A percentile compares a stretch with the other conserved stretches of the same genome.
Conservation (phyloP, 1,140 invertebrate species). For the Drepana arcuata region DNA sequence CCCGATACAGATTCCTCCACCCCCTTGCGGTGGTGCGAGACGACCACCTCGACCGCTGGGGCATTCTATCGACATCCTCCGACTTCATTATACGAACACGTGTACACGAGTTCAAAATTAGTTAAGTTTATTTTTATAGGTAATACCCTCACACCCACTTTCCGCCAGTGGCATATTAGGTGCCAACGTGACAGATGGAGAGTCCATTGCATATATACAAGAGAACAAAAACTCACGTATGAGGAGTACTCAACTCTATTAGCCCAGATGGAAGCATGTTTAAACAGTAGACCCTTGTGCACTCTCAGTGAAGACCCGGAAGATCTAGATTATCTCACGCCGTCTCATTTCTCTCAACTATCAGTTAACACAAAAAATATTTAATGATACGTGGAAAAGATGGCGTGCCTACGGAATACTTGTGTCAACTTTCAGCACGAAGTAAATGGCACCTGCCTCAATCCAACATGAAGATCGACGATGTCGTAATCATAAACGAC, state of each 20-base stretch:
- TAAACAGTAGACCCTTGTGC: slow-evolving; percentile 16
- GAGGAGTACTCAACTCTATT: slow-evolving; percentile 18
- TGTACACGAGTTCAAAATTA: no score
- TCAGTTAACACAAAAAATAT: slow-evolving; percentile 16
- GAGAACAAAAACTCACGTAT: slow-evolving; percentile 16
- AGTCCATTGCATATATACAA: slow-evolving; percentile 2
- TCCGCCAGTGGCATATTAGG: no score
- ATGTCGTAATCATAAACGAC: slow-evolving; percentile 16
- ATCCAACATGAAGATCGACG: slow-evolving; percentile 2
- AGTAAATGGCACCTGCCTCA: slow-evolving; percentile 23
- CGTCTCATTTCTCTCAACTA: slow-evolving; percentile 20
- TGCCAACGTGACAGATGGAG: no score
- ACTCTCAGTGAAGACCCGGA: slow-evolving; percentile 12
- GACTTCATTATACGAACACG: no score
- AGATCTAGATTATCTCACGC: slow-evolving; percentile 9
- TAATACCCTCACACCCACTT: no score
- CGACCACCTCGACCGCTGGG: no score
- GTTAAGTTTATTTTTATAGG: no score
- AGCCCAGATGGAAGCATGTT: neutral
- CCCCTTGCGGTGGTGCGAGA: no score
- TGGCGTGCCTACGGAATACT: slow-evolving; percentile 32
- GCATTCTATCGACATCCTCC: no score
- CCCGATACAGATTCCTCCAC: no score
- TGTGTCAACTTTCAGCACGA: slow-evolving; percentile 22
- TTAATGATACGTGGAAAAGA: slow-evolving; percentile 16